Conservation (phyloP, 2,797 vertebrate genomes). For the Cyprinella venusta region DNA sequence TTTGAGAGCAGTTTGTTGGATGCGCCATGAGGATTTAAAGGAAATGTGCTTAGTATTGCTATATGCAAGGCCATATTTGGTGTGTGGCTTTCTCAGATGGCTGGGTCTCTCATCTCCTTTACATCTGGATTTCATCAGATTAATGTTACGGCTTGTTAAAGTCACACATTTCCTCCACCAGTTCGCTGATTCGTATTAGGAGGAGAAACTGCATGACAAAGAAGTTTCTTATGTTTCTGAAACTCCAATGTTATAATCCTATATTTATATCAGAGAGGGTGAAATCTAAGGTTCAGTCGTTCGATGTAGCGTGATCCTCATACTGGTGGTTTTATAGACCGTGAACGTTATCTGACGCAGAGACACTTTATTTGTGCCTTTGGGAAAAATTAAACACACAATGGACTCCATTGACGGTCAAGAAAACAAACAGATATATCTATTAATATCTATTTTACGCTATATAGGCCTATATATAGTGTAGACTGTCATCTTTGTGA, state of each 20-base stretch:
- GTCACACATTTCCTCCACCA: slow-evolving; percentile 58
- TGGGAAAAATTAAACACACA: slow-evolving; percentile 35
- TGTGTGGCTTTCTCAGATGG: slow-evolving; percentile 46
- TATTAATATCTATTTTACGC: no score
- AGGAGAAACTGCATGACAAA: slow-evolving; percentile 35
- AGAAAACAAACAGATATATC: slow-evolving; percentile 9
- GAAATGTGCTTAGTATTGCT: slow-evolving; percentile 52
- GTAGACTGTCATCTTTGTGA: slow-evolving; percentile 15
- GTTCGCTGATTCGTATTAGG: slow-evolving; percentile 54
- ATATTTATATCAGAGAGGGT: slow-evolving; percentile 38
- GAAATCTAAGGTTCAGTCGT: slow-evolving; percentile 40
- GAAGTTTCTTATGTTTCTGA: slow-evolving; percentile 29
- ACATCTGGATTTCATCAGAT: slow-evolving; percentile 66
- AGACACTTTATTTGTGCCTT: slow-evolving; percentile 21
- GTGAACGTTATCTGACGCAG: slow-evolving; percentile 36
- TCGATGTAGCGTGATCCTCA: slow-evolving; percentile 40
- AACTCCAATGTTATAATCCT: slow-evolving; percentile 21
- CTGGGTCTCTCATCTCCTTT: slow-evolving; percentile 50
- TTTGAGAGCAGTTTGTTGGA: slow-evolving; percentile 31
- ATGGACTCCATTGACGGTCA: slow-evolving; percentile 16
- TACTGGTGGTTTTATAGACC: slow-evolving; percentile 23
- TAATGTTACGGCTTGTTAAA: slow-evolving; percentile 62
- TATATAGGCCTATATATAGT: not conserved
- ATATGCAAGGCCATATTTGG: slow-evolving; percentile 60
- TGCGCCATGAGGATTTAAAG: slow-evolving; percentile 38